Conservation (phyloP, 2,888 invertebrate genomes). For the Acrocyrtus sp. region DNA sequence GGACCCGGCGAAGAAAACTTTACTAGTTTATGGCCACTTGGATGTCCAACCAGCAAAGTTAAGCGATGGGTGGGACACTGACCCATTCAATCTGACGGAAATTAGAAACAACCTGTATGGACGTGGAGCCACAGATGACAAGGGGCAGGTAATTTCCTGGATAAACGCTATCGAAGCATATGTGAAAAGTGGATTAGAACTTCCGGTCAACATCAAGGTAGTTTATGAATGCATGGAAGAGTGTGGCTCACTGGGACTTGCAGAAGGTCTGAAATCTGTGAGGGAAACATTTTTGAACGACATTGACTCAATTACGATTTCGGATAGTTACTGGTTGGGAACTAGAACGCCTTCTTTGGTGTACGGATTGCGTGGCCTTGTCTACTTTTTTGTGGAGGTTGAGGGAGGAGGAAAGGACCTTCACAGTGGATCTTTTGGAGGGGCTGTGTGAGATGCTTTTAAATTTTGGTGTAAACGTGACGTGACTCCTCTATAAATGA, state of each 20-base stretch:
- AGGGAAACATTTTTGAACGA: slow-evolving; percentile 81
- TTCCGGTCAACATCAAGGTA: slow-evolving; percentile 80
- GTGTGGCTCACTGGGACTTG: slow-evolving; percentile 94
- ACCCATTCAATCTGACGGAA: slow-evolving; percentile 91
- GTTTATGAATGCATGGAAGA: slow-evolving; percentile 99
- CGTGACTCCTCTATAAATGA: background rate
- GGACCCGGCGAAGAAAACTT: slow-evolving; percentile 88
- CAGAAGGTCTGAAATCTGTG: slow-evolving; percentile 78
- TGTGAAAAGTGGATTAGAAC: slow-evolving; percentile 75
- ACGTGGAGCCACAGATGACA: slow-evolving; percentile 93
- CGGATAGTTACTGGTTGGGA: slow-evolving; percentile 98
- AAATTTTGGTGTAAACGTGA: background rate
- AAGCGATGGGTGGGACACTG: slow-evolving; percentile 95
- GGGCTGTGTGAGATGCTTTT: slow-evolving; percentile 75
- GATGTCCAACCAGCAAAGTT: slow-evolving; percentile 93
- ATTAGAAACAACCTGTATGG: slow-evolving; percentile 90
- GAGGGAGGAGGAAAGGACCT: slow-evolving; percentile 91
- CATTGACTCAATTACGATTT: slow-evolving; percentile 29
- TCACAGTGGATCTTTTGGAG: slow-evolving; percentile 96
- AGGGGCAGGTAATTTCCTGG: slow-evolving; percentile 96
- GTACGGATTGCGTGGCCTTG: slow-evolving; percentile 93
- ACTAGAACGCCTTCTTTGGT: slow-evolving; percentile 97
- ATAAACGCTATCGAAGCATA: slow-evolving; percentile 91
- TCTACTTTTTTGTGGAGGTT: slow-evolving; percentile 90
- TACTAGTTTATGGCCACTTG: slow-evolving; percentile 95